Percentiles rank a stretch among this genome's conserved stretches.
Conservation (phyloP, 2,113 vertebrate species). For the Dasyprocta punctata region DNA sequence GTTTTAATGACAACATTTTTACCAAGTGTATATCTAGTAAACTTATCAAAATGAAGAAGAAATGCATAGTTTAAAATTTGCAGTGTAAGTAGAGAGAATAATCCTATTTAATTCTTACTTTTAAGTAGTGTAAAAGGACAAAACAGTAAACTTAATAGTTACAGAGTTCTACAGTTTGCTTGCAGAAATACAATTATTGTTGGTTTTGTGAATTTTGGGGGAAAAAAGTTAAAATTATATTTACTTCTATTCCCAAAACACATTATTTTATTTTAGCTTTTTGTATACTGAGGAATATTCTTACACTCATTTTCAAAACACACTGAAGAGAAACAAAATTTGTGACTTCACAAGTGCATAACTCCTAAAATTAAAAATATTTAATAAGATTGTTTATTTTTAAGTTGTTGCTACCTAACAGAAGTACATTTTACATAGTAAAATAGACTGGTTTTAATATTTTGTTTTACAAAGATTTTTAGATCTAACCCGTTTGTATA, state of each 20-base stretch:
- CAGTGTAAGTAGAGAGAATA: background rate
- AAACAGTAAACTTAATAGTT: background rate
- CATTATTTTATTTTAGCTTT: background rate
- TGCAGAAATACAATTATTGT: background rate
- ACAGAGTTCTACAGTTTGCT: background rate
- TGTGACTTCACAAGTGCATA: background rate
- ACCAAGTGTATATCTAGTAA: background rate
- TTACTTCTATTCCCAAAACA: background rate
- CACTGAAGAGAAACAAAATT: background rate
- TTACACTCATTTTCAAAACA: background rate
- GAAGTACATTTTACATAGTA: background rate
- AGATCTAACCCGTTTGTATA: background rate
- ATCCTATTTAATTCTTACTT: background rate
- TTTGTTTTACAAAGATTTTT: background rate
- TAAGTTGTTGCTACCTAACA: background rate
- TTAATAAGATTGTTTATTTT: background rate
- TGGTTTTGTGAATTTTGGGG: background rate
- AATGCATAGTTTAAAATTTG: background rate
- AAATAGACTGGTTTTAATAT: background rate
- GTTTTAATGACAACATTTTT: background rate
- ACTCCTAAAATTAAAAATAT: slow-evolving; percentile 16
- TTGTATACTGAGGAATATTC: background rate
- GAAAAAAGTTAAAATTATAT: background rate
- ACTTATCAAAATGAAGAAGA: background rate
- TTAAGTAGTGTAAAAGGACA: background rate